These are phyloP conservation scores for Encarsia formosa DNA, from an alignment of 2,888 invertebrate species.

Conservation along the genomic window DNA sequence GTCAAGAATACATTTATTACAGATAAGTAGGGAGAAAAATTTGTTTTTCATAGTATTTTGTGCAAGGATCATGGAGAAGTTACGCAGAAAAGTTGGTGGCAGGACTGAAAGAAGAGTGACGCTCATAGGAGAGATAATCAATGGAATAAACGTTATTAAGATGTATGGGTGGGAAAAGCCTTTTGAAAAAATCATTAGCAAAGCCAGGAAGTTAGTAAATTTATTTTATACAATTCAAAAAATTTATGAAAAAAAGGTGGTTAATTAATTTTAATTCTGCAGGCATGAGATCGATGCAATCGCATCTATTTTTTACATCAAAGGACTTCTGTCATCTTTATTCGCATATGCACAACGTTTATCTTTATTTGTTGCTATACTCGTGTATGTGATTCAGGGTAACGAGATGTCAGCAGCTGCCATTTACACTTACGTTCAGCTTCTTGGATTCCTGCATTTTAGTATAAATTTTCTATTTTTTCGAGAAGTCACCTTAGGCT, in stretches of 20 bases:
- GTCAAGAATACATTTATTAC: too few relatives aligned
- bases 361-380: conserved; percentile 75
- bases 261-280: conserved; percentile 22
- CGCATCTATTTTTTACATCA: conserved; percentile 62
- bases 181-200: conserved; percentile 51
- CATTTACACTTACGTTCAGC: too few relatives aligned
- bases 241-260: conserved; percentile 53
- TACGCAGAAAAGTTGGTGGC: conserved; percentile 52
- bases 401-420: conserved; percentile 53
- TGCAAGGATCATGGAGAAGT: conserved; percentile 50
- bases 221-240: conserved; percentile 63
- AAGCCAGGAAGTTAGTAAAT: conserved; percentile 53
- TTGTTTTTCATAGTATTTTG: conserved; percentile 33
- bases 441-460: too few relatives aligned
- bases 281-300: conserved; percentile 69
- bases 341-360: conserved; percentile 80
- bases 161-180: conserved; percentile 78
- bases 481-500: too few relatives aligned
- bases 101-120: conserved; percentile 69
- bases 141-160: conserved; percentile 77
- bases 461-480: too few relatives aligned
- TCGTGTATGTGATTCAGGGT: conserved; percentile 66
- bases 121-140: conserved; percentile 75
- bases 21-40: too few relatives aligned
- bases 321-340: conserved; percentile 60